Conservation (phyloP, 2,113 vertebrate species). For the Saimiri boliviensis region DNA sequence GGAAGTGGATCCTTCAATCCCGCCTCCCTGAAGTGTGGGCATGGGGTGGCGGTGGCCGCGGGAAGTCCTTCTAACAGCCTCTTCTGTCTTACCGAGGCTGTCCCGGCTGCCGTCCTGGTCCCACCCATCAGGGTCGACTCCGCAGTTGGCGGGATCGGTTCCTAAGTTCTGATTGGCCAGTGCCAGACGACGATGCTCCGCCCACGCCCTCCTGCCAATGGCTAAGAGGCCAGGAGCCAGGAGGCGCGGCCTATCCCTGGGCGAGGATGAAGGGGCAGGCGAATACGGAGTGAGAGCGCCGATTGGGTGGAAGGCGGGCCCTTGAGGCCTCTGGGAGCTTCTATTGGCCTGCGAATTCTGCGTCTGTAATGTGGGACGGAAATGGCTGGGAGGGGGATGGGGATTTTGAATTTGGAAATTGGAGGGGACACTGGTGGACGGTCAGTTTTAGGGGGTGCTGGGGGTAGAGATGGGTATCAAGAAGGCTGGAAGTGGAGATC, state of each 20-base stretch:
- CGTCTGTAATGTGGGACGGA: slow-evolving; percentile 39
- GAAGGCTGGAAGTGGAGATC: background rate
- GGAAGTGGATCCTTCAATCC: background rate
- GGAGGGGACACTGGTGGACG: slow-evolving; percentile 25
- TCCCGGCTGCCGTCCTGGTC: accelerated
- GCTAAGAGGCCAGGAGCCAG: background rate
- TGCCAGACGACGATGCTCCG: background rate
- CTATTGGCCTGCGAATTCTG: slow-evolving; percentile 8
- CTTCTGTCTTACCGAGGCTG: accelerated
- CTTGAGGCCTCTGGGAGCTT: background rate
- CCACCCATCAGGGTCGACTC: too few species aligned
- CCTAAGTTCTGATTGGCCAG: slow-evolving; percentile 17
- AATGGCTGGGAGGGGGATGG: background rate
- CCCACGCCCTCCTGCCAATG: background rate
- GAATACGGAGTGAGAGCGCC: background rate
- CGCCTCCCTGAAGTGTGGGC: too few species aligned
- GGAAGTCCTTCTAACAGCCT: background rate
- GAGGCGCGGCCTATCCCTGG: slow-evolving; percentile 1
- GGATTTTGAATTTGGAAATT: slow-evolving; percentile 21
- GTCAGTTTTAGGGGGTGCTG: slow-evolving; percentile 10
- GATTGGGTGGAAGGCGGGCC: slow-evolving; percentile 51
- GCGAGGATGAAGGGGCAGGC: background rate
- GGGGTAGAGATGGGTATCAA: background rate
- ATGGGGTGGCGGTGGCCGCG: background rate
- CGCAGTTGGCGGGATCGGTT: accelerated